Base-by-base conservation (phyloP, 2,797 vertebrate genomes). In the Babyrousa celebensis region DNA sequence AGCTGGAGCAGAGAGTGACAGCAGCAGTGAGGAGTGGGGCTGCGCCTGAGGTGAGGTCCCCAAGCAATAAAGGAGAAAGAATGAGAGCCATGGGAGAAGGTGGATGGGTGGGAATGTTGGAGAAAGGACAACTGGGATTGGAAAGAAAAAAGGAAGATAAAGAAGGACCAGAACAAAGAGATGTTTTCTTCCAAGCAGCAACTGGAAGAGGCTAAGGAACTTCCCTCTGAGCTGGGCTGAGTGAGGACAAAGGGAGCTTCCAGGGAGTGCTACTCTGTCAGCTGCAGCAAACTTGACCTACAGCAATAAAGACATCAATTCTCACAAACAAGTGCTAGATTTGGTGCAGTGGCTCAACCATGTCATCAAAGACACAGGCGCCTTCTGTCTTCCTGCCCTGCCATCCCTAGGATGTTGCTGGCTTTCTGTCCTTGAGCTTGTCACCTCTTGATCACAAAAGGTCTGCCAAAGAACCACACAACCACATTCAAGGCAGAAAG, bases 361-460 rank as follows among this genome's bases (percentile, higher is more conserved):
- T 20, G 52, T 72, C 20, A 54, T 32, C 85, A 74, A 91, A 94
- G 21, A 89, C 48, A 58, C 5, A n/a, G 48, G 12, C 14, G 65
- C 23, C 72, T 74, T 83, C 15, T 40, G 12, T 79, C 78, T 78
- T 65, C 25, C 60, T 60, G 25, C 16, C 36, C 62, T 92, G 52
- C 40, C 72, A 18, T 60, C 36, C 29, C 3, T 32, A 85, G 25
- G n/a, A 20, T 36, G 3, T 23, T 56, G 40, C 14, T 71, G 17
- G 21, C 68, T 84, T 72, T 94, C 63, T 72, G 65, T 79, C 72
- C 58, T 10, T 71, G 18, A 32, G 15, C 16, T 67, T 48, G 29
- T 74, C 27, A 48, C 68, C 9, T 89, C 36, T 23, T 60, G n/a
- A 54, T 85, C 79, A 92, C 95, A 89, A 89, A 72, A 96, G 25